Percentiles rank a stretch among this genome's conserved stretches.
phyloP scores from a whole-genome alignment of 1,140 invertebrate species.

The Asobara japonica region DNA sequence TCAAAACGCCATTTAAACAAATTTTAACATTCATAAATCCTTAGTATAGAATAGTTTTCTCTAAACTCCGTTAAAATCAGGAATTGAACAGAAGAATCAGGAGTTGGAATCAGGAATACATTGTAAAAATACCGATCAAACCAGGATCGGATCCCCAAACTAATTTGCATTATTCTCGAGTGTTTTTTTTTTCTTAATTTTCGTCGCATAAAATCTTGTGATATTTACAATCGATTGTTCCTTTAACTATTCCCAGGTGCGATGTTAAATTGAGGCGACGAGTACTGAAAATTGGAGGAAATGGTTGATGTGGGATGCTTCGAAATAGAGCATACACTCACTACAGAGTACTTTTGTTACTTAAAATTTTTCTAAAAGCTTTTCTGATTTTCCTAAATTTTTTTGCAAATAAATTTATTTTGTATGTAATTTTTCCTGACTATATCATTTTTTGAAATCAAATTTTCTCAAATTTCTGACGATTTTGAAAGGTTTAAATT shows the following conservation, averaged over 20 bases:
- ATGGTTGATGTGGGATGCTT: too few species aligned
- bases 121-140: conserved; percentile 1
- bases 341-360: too few species aligned
- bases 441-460: too few species aligned
- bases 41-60: background rate
- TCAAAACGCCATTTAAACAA: conserved; percentile 1
- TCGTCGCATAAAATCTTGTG: background rate
- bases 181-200: background rate
- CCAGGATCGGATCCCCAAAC: background rate
- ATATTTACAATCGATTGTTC: conserved; percentile 1
- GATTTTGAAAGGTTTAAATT: too few species aligned
- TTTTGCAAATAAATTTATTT: too few species aligned
- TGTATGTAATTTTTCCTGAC: too few species aligned
- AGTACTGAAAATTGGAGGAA: too few species aligned
- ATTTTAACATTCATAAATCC: conserved; percentile 5
- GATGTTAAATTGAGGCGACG: too few species aligned
- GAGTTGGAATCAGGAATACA: background rate
- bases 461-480: too few species aligned
- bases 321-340: too few species aligned
- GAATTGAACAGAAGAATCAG: background rate
- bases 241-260: background rate
- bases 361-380: too few species aligned
- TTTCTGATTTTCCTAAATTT: too few species aligned
- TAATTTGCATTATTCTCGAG: background rate
- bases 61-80: background rate